phyloP scores from a whole-genome alignment of 2,797 vertebrate species.

The Enteromius unitaeniatus region DNA sequence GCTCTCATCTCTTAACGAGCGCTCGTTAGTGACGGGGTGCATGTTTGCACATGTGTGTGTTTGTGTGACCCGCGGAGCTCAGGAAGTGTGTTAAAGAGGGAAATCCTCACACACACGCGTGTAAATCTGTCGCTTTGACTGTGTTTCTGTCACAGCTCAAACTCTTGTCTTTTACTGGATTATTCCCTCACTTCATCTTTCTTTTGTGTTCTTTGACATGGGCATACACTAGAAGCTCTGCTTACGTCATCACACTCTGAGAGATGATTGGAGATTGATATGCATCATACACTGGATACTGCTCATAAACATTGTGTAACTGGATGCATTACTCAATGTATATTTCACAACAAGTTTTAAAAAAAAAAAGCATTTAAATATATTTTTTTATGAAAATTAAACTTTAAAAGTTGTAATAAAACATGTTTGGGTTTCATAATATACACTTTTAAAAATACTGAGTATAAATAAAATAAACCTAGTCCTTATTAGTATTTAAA shows the following conservation, averaged over 20 bases:
- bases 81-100: slow-evolving; percentile 71
- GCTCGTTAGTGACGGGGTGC: background rate
- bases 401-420: background rate
- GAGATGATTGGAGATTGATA: background rate
- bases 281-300: background rate
- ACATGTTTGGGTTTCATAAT: background rate
- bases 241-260: background rate
- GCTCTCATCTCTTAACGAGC: background rate
- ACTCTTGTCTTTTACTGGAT: background rate
- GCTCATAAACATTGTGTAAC: background rate
- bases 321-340: background rate
- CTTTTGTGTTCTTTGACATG: slow-evolving; percentile 1
- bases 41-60: slow-evolving; percentile 25
- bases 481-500: background rate
- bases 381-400: too few species aligned
- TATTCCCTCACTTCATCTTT: slow-evolving; percentile 15
- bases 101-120: slow-evolving; percentile 62
- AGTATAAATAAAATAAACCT: background rate
- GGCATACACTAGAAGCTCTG: background rate
- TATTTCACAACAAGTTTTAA: background rate
- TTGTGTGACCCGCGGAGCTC: slow-evolving; percentile 17
- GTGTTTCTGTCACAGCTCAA: background rate
- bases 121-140: slow-evolving; percentile 65
- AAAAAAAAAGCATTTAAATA: background rate
- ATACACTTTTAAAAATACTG: background rate